A percentile compares a stretch with the other conserved stretches of the same genome.
phyloP scores from a whole-genome alignment of 2,888 invertebrate species.

The Amphipyra berbera region DNA sequence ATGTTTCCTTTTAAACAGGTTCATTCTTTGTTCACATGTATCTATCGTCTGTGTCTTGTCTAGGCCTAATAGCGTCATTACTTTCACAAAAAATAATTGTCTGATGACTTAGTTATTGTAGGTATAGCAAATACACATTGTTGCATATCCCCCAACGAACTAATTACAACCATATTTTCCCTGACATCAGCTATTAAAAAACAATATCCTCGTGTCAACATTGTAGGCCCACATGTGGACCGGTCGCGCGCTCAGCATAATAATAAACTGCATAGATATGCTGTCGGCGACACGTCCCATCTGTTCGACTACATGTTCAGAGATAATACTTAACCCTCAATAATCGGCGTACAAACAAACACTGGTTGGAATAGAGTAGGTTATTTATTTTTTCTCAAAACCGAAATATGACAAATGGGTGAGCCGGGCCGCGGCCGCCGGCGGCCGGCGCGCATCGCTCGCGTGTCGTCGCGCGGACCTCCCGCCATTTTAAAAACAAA shows the following conservation, averaged over 20 bases:
- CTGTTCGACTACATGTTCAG: constrained; percentile 74
- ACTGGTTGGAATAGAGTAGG: constrained; percentile 84
- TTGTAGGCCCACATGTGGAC: constrained; percentile 29
- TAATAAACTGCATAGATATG: constrained; percentile 67
- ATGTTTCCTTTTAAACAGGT: constrained; percentile 38
- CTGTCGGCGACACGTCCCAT: constrained; percentile 78
- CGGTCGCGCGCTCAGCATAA: constrained; percentile 45
- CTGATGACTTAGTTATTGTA: not conserved
- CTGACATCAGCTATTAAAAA: constrained; percentile 4
- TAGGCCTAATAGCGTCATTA: constrained; percentile 24
- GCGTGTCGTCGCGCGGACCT: constrained; percentile 89
- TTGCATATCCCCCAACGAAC: not conserved
- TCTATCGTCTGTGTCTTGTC: constrained; percentile 2
- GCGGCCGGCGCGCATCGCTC: constrained; percentile 77
- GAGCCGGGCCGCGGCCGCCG: constrained; percentile 70
- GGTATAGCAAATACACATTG: not conserved
- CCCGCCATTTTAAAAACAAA: constrained; percentile 90
- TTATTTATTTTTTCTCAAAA: constrained; percentile 88
- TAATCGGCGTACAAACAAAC: constrained; percentile 87
- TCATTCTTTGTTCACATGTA: constrained; percentile 12
- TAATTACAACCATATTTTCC: not conserved
- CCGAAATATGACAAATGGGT: constrained; percentile 89
- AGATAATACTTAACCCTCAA: constrained; percentile 86
- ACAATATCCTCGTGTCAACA: constrained; percentile 19
- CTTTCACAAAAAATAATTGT: not conserved